Conservation (phyloP, 2,797 vertebrate species). For the Gallirallus australis region DNA sequence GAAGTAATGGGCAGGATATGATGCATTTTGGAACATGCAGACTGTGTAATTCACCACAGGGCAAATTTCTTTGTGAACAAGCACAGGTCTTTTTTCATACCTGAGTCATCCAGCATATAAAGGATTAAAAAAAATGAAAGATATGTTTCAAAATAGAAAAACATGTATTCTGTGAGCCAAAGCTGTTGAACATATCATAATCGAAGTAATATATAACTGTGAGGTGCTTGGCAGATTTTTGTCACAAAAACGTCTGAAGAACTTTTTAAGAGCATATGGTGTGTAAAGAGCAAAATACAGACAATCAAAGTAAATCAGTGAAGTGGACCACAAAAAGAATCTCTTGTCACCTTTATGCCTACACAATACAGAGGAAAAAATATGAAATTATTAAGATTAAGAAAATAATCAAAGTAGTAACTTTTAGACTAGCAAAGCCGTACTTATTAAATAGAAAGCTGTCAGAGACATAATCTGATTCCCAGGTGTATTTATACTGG, state of each 20-base stretch:
- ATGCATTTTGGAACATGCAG: conserved; percentile 25
- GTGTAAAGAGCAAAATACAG: neutral
- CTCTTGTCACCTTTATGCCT: neutral
- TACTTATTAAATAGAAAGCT: neutral
- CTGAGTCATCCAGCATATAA: conserved; percentile 19
- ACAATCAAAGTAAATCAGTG: neutral
- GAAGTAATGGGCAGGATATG: conserved; percentile 51
- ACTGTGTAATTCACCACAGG: conserved; percentile 46
- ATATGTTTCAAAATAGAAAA: conserved; percentile 19
- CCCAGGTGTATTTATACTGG: neutral
- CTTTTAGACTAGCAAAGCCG: neutral
- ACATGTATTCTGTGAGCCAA: neutral
- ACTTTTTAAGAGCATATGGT: neutral
- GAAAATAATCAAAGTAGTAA: neutral
- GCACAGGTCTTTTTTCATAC: conserved; percentile 10
- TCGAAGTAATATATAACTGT: neutral
- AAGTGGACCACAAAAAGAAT: neutral
- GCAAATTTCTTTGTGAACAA: conserved; percentile 19
- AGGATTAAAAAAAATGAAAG: neutral
- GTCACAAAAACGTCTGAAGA: neutral
- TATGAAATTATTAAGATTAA: neutral
- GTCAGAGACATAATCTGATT: neutral
- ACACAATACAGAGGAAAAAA: neutral
- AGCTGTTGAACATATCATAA: neutral
- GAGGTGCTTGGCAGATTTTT: neutral